Conservation (phyloP, 2,888 invertebrate species). For the Tridacna gigas region DNA sequence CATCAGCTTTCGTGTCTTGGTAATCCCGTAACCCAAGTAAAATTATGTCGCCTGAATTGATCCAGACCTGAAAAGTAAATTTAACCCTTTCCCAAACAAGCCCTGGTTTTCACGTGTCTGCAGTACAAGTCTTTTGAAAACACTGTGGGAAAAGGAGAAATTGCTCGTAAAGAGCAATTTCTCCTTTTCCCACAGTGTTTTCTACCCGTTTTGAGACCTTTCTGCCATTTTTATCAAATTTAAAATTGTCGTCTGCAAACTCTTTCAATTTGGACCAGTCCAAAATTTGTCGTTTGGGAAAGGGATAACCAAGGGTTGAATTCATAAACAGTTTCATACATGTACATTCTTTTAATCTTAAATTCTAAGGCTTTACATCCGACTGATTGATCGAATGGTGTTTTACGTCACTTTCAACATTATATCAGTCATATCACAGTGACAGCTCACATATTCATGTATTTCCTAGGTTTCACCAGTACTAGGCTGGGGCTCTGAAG, state of each 20-base stretch:
- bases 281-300: too few relatives aligned
- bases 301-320: too few relatives aligned
- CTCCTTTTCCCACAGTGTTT: too few relatives aligned
- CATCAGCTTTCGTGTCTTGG: slow-evolving; percentile 95
- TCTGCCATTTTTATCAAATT: too few relatives aligned
- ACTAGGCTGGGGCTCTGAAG: too few relatives aligned
- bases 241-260: too few relatives aligned
- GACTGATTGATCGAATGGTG: background rate
- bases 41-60: slow-evolving; percentile 99
- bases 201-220: too few relatives aligned
- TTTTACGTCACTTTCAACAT: background rate
- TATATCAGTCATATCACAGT: background rate
- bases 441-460: background rate
- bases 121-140: background rate
- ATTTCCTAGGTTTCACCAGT: background rate
- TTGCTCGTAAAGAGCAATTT: background rate
- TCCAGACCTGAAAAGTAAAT: slow-evolving; percentile 91
- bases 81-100: background rate
- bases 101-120: background rate
- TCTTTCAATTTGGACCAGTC: too few relatives aligned
- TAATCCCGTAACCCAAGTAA: slow-evolving; percentile 98
- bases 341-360: too few relatives aligned
- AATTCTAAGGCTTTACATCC: too few relatives aligned
- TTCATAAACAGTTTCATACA: too few relatives aligned
- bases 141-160: background rate